Evolutionary conservation across 1,140 invertebrate species (phyloP).

Genomic region (Leptoteleia sp.): DNA sequence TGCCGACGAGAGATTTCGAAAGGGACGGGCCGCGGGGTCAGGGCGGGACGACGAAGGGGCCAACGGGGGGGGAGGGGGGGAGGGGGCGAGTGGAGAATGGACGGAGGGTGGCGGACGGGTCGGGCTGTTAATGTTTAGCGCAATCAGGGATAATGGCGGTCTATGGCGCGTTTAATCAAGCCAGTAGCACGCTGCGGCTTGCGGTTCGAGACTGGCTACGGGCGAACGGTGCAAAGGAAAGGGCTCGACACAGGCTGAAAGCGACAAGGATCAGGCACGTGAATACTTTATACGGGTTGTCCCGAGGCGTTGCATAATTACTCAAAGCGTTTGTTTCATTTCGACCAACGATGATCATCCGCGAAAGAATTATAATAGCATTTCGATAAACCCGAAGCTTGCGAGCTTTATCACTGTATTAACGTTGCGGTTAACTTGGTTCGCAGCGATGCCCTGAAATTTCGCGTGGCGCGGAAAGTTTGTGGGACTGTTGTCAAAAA

Average conservation of each 20-base stretch:
- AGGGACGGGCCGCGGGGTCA: too few species aligned
- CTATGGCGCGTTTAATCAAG: constrained; percentile 82
- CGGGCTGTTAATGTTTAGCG: constrained; percentile 81
- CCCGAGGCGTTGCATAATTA: constrained; percentile 54
- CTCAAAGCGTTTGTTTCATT: constrained; percentile 55
- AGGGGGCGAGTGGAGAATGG: constrained; percentile 8
- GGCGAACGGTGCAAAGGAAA: constrained; percentile 77
- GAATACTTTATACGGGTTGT: constrained; percentile 59
- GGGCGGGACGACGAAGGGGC: too few species aligned
- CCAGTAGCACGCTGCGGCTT: constrained; percentile 81
- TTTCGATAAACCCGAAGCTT: too few species aligned
- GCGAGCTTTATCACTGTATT: too few species aligned
- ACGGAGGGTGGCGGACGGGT: too few species aligned
- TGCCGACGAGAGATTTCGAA: too few species aligned
- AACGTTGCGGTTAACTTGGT: too few species aligned
- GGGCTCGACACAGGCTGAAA: constrained; percentile 57
- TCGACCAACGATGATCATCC: constrained; percentile 41
- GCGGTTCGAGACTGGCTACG: constrained; percentile 75
- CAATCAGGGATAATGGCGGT: constrained; percentile 82
- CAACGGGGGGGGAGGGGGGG: constrained; percentile 9
- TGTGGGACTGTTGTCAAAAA: too few species aligned
- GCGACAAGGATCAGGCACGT: constrained; percentile 46
- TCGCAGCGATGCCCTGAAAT: too few species aligned
- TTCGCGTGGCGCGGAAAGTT: too few species aligned
- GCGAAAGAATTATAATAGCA: constrained; percentile 36